These are phyloP conservation scores for Typhlomys cinereus DNA, from an alignment of 2,113 vertebrate genomes.

Conservation along the genomic window DNA sequence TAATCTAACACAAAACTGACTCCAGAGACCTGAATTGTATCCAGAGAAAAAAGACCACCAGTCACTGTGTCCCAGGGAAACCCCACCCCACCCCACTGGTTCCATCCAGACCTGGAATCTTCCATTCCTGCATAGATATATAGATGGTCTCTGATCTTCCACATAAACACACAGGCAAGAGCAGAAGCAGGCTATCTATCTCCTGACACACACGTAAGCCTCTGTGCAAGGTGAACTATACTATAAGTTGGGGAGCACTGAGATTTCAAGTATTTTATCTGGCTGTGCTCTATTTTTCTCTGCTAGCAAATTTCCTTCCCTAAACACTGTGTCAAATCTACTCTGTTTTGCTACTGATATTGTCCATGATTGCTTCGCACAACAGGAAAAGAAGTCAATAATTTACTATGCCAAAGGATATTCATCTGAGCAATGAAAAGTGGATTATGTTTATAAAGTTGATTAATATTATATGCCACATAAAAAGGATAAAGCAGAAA, in stretches of 20 bases:
- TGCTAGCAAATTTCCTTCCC: background rate
- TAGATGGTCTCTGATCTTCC: background rate
- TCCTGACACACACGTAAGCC: too few species aligned
- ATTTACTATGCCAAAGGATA: slow-evolving; percentile 32
- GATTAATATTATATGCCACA: slow-evolving; percentile 51
- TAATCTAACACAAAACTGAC: background rate
- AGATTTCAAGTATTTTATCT: background rate
- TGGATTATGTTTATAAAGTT: slow-evolving; percentile 52
- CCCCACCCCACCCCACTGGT: background rate
- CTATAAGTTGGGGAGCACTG: background rate
- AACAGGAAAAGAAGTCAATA: background rate
- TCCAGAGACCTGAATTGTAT: background rate
- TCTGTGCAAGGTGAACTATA: background rate
- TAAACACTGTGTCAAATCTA: background rate
- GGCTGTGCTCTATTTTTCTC: background rate
- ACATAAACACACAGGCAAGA: background rate
- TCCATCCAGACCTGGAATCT: background rate
- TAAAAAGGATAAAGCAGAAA: slow-evolving; percentile 54
- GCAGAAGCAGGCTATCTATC: background rate
- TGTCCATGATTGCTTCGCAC: background rate
- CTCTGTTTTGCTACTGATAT: background rate
- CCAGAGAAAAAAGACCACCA: background rate
- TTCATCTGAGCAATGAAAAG: slow-evolving; percentile 39
- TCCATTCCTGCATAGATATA: background rate
- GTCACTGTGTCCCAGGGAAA: background rate